Percentiles rank a stretch among this genome's conserved stretches.
These are phyloP conservation scores for Sebastes nivosus DNA, from an alignment of 2,797 vertebrate species.

Conservation along the genomic window DNA sequence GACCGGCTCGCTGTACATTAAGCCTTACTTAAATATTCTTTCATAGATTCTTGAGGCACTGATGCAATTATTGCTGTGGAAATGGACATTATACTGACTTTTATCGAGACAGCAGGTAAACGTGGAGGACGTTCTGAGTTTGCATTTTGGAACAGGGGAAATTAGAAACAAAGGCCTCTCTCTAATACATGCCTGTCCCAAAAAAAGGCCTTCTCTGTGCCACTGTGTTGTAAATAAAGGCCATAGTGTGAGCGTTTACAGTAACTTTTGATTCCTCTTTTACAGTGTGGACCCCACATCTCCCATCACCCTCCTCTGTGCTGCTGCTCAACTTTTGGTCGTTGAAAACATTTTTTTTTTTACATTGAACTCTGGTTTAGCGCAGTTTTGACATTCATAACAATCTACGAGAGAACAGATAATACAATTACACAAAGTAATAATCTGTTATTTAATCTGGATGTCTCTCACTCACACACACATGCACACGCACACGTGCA, in stretches of 20 bases:
- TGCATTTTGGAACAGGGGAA: neutral
- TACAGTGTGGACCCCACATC: neutral
- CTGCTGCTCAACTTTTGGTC: neutral
- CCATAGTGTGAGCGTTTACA: neutral
- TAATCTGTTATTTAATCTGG: slow-evolving; percentile 3
- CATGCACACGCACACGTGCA: neutral
- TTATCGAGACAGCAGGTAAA: neutral
- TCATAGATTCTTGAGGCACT: no score
- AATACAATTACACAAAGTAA: neutral
- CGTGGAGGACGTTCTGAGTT: neutral
- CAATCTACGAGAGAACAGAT: neutral
- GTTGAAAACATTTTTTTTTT: neutral
- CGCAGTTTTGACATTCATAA: neutral
- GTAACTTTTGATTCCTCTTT: neutral
- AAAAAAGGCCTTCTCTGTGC: neutral
- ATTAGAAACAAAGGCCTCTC: neutral
- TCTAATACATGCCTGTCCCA: neutral
- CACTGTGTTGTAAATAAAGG: neutral
- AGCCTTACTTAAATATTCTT: no score
- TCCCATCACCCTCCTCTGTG: neutral
- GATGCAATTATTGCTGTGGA: neutral
- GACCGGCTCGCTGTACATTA: no score
- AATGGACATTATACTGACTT: neutral
- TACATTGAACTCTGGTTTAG: neutral
- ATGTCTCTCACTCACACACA: neutral